phyloP scores from a whole-genome alignment of 2,113 vertebrate genomes.

The Rhynchopsitta pachyrhyncha region DNA sequence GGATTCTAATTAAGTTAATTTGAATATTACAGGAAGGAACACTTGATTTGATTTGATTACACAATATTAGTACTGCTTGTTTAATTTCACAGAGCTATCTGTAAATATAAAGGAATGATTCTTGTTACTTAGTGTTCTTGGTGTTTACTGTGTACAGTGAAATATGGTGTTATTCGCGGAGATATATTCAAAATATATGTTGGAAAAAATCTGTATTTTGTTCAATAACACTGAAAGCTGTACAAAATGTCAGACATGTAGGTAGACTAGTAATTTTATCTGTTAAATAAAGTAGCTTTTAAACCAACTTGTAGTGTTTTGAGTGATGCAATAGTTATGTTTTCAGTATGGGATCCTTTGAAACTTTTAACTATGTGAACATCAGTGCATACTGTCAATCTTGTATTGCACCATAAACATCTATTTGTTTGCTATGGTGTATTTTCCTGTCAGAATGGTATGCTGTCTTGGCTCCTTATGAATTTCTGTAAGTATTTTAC shows the following conservation, averaged over 20 bases:
- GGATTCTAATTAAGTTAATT: neutral
- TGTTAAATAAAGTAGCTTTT: conserved; percentile 38
- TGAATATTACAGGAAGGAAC: neutral
- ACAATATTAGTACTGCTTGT: neutral
- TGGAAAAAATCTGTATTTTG: neutral
- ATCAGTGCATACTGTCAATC: neutral
- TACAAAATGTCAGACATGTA: neutral
- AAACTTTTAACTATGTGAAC: neutral
- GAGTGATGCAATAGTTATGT: neutral
- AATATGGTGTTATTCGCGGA: neutral
- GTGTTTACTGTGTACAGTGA: neutral
- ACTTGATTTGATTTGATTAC: neutral
- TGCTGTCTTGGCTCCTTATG: neutral
- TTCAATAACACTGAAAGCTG: neutral
- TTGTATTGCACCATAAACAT: neutral
- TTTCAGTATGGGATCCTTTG: neutral
- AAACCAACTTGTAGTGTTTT: neutral
- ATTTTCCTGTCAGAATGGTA: neutral
- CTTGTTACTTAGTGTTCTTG: neutral
- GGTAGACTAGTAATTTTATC: neutral
- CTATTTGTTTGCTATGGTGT: neutral
- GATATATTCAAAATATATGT: neutral
- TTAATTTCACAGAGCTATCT: neutral
- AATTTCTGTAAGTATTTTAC: neutral
- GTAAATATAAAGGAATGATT: neutral